A percentile compares a stretch with the other conserved stretches of the same genome.
These are phyloP conservation scores for Drosophila aldrichi DNA, from an alignment of 2,888 invertebrate species.

Conservation along the genomic window DNA sequence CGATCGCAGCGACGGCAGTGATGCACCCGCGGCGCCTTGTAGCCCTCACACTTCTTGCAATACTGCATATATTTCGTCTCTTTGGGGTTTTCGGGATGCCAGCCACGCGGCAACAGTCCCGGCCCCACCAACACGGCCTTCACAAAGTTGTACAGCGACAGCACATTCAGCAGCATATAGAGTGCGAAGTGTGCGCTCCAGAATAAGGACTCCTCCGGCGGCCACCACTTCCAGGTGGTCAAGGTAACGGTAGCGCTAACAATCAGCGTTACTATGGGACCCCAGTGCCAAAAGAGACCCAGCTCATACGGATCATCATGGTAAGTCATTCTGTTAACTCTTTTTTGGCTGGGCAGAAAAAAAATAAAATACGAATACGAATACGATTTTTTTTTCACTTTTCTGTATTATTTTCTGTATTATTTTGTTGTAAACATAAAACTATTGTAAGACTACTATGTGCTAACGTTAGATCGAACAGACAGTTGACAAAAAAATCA, in stretches of 20 bases:
- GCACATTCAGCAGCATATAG: slow-evolving; percentile 91
- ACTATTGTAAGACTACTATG: background rate
- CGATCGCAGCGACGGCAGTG: slow-evolving; percentile 97
- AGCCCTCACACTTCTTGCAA: slow-evolving; percentile 94
- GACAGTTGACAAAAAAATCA: no score
- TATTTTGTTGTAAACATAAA: background rate
- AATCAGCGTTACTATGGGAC: slow-evolving; percentile 33
- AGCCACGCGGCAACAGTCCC: slow-evolving; percentile 93
- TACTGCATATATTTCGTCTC: slow-evolving; percentile 91
- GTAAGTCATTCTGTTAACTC: slow-evolving; percentile 2
- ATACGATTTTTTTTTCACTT: background rate
- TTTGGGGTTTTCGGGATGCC: slow-evolving; percentile 91
- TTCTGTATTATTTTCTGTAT: no score
- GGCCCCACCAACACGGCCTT: slow-evolving; percentile 95
- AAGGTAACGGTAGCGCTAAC: slow-evolving; percentile 87
- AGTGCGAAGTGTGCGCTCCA: slow-evolving; percentile 90
- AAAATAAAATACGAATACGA: no score
- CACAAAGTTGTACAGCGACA: slow-evolving; percentile 95
- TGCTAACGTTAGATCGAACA: background rate
- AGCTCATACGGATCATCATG: slow-evolving; percentile 26
- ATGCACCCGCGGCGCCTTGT: slow-evolving; percentile 97
- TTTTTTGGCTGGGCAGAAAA: background rate
- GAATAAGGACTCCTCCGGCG: slow-evolving; percentile 88
- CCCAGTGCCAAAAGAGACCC: slow-evolving; percentile 62
- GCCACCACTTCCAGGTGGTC: slow-evolving; percentile 95